phyloP scores from a whole-genome alignment of 2,113 vertebrate genomes.

The Pelobates fuscus region DNA sequence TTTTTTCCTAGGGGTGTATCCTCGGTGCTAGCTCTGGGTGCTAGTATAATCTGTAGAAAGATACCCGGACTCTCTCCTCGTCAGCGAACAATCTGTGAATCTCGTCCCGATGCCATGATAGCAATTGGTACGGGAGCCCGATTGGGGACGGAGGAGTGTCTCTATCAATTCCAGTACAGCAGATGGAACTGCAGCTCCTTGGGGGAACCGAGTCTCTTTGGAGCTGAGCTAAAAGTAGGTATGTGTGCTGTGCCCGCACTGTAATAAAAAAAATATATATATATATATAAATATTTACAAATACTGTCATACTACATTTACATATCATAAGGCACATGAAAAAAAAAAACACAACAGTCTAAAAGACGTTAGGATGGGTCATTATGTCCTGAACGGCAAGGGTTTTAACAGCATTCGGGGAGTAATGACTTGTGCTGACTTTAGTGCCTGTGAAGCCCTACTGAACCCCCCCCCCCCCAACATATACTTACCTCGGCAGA shows the following conservation, averaged over 20 bases:
- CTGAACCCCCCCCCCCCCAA: no score
- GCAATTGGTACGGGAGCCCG: conserved; percentile 38
- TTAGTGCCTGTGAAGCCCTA: no score
- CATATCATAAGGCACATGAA: no score
- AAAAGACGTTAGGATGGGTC: no score
- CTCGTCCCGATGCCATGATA: conserved; percentile 47
- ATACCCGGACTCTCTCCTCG: conserved; percentile 47
- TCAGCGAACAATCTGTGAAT: conserved; percentile 45
- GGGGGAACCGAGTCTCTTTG: conserved; percentile 43
- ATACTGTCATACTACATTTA: no score
- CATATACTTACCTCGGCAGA: no score
- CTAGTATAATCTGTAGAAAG: conserved; percentile 50
- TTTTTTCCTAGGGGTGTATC: conserved; percentile 36
- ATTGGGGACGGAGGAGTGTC: conserved; percentile 40
- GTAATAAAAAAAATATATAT: no score
- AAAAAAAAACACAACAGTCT: no score
- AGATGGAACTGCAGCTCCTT: conserved; percentile 50
- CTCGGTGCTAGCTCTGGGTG: conserved; percentile 50
- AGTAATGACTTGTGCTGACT: no score
- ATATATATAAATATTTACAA: neutral
- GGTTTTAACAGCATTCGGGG: no score
- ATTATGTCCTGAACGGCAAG: no score
- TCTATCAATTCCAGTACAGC: conserved; percentile 43
- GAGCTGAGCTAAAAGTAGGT: conserved; percentile 51
- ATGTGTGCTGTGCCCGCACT: conserved; percentile 23